Evolutionary conservation across 35 echinoderm and acorn worm genomes (phyloP), one percentile per base, ranked within the genome.

Genomic region (Acanthaster planci): DNA sequence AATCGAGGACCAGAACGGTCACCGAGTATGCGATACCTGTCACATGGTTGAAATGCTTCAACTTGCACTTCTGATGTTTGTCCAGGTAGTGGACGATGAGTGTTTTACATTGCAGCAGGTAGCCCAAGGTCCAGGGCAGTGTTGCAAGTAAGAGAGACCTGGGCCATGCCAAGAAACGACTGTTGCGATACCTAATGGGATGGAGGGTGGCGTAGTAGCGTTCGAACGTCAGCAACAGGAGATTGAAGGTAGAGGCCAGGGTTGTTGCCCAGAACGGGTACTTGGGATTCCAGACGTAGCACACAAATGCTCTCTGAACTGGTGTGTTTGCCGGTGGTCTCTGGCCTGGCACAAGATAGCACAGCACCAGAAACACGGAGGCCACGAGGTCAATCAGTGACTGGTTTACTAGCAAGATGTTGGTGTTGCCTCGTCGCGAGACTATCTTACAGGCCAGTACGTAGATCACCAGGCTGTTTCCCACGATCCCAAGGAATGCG

Each of bases 151-250:
- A 9, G 2, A 68, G 1, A 26, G 60, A 68, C 60, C 15, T 68
- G 21, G 60, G 60, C 60, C 60, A 68, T 2, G 12, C 29, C 8
- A 68, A 6, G 8, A 26, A 68, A 14, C 1, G 23, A 18, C 29
- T 26, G 21, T 15, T 79, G 31, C 23, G 30, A 53, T 87, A 87
- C 22, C 27, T 35, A 17, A 87, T 15, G 15, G 86, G 86, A 17
- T 87, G 51, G 6, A 87, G 37, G 21, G 79, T 77, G 37, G 76
- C 86, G 15, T 37, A 80, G 86, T 87, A 87, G 15, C 86, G 86
- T 50, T 87, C 86, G 15, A 80, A 80, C 29, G 51, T 58, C 18
- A 87, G 51, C 5, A 79, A 9, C 17, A 87, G 47, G 14, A 87
- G 75, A 59, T 87, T 87, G 4, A 36, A 30, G 1, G 52, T 87